Conservation (phyloP, 2,113 vertebrate genomes). For the Paracanthobrama guichenoti region DNA sequence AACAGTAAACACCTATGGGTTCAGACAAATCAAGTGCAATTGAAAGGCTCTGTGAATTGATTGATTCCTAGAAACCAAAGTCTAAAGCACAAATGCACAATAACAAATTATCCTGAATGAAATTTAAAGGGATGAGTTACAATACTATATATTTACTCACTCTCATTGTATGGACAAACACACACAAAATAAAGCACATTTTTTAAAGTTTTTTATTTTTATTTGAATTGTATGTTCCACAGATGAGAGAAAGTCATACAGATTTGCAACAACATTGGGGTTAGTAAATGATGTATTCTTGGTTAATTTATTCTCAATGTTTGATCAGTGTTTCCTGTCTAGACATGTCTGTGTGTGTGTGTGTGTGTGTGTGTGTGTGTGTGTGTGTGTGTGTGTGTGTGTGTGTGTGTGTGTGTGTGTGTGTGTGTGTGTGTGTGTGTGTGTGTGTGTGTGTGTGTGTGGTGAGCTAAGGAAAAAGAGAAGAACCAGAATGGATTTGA, state of each 20-base stretch:
- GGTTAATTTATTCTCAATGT: slow-evolving; percentile 40
- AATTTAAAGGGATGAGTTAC: no score
- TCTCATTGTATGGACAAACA: no score
- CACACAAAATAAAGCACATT: no score
- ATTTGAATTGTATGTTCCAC: no score
- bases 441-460: neutral
- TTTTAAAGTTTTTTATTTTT: no score
- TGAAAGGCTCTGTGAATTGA: neutral
- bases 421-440: neutral
- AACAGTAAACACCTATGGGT: neutral
- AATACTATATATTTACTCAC: no score
- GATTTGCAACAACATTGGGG: neutral
- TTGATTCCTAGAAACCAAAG: neutral
- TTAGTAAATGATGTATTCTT: neutral
- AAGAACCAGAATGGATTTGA: no score
- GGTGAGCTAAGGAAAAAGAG: no score
- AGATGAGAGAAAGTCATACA: no score
- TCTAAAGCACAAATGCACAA: neutral
- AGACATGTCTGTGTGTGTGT: slow-evolving; percentile 25
- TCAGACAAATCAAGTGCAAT: neutral
- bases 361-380: no score
- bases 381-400: no score
- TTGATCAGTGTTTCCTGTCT: slow-evolving; percentile 58
- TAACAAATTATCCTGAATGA: neutral
- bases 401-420: neutral